These are phyloP conservation scores for Taxidea taxus DNA, from an alignment of 2,113 vertebrate genomes.

Conservation along the genomic window DNA sequence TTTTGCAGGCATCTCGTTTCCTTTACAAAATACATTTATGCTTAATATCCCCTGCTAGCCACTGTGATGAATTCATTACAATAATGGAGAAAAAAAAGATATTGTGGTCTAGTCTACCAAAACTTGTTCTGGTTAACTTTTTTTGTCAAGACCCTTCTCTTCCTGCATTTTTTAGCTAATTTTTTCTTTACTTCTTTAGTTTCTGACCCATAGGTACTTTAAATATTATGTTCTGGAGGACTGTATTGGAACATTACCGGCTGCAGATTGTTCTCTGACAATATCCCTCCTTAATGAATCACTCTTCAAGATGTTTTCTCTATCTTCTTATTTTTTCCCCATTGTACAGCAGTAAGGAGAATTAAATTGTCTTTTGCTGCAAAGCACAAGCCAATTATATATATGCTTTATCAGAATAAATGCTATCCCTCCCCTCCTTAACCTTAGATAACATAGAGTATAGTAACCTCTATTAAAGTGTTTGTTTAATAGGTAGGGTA, in stretches of 20 bases:
- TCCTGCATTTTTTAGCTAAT: neutral
- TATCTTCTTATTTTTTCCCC: neutral
- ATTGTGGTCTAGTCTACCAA: neutral
- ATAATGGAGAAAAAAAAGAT: neutral
- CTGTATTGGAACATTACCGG: neutral
- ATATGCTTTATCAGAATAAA: slow-evolving; percentile 8
- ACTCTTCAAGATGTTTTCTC: neutral
- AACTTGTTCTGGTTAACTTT: neutral
- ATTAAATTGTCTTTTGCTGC: slow-evolving; percentile 13
- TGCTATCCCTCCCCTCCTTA: neutral
- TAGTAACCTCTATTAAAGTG: neutral
- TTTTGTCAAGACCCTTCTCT: neutral
- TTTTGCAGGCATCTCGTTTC: neutral
- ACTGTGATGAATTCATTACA: neutral
- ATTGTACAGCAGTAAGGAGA: neutral
- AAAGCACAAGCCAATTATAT: neutral
- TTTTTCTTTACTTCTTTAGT: neutral
- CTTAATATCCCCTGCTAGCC: neutral
- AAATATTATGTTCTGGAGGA: neutral
- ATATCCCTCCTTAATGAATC: neutral
- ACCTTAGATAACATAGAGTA: neutral
- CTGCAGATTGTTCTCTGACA: neutral
- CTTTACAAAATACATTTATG: neutral
- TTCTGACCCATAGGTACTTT: neutral
- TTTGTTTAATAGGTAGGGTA: neutral